Evolutionary conservation across 2,888 invertebrate genomes (phyloP).

Genomic region (Nymphalis polychloros): DNA sequence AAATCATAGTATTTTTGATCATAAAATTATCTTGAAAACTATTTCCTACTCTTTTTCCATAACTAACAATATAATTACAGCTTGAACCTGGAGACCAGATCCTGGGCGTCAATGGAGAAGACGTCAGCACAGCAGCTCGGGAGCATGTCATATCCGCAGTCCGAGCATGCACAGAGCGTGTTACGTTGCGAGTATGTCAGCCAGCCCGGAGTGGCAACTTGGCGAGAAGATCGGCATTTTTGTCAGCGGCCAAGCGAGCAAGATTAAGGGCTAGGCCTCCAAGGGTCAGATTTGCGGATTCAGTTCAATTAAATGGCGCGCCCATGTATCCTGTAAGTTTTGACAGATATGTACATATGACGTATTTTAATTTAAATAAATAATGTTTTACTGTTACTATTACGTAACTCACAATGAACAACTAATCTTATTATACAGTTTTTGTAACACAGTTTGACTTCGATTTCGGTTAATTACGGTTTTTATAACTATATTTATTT

Average conservation of each 20-base stretch:
- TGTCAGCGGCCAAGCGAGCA: slow-evolving; percentile 94
- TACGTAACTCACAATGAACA: too few species aligned
- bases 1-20: too few species aligned
- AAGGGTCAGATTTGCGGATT: slow-evolving; percentile 93
- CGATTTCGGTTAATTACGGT: too few species aligned
- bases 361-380: too few species aligned
- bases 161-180: slow-evolving; percentile 88
- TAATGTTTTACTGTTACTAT: too few species aligned
- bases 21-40: too few species aligned
- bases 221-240: slow-evolving; percentile 89
- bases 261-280: slow-evolving; percentile 90
- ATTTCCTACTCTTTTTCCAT: too few species aligned
- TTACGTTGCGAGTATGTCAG: slow-evolving; percentile 91
- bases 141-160: slow-evolving; percentile 95
- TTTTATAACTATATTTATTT: too few species aligned
- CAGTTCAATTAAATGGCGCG: slow-evolving; percentile 92
- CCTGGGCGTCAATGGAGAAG: slow-evolving; percentile 93
- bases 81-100: slow-evolving; percentile 95
- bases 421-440: too few species aligned
- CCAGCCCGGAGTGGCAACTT: slow-evolving; percentile 83
- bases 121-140: slow-evolving; percentile 91
- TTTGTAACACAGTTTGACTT: too few species aligned
- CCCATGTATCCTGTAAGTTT: slow-evolving; percentile 87
- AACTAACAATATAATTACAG: slow-evolving; percentile 57
- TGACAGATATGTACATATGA: too few species aligned